Evolutionary conservation across 92 coral and sea anemone species (phyloP), one percentile per base, ranked within the genome.

Genomic region (Pocillopora grandis): DNA sequence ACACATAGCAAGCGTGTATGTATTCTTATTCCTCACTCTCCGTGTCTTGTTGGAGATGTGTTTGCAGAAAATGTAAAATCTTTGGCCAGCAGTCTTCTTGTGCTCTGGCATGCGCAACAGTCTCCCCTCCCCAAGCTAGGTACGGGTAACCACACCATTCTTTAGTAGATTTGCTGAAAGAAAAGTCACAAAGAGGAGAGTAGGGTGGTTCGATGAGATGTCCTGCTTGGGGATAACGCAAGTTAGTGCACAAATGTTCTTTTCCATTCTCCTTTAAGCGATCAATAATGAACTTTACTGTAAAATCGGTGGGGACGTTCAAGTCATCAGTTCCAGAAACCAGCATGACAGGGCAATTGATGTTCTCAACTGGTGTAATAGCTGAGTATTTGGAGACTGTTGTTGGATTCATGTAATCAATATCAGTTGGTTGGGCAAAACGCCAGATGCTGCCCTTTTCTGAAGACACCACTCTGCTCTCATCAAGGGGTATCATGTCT

Each of bases 191-290:
- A 10, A 5, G 91, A 2, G 93, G 93, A 21, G 76, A 57, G 76
- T 87, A 90, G 8, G 95, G 95, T 31, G 95, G 95, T 86, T 92
- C 93, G 31, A 92, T 90, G 33, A 92, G 82, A 67, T 92, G 95
- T 33, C 95, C 95, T 20, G 95, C 93, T 60, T 86, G 85, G 31
- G 87, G 88, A 80, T 92, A 92, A 71, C 86, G 76, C 66, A 89
- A 65, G 23, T 87, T 73, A 7, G 77, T 68, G 75, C 92, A 87
- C 62, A 85, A 84, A 15, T 78, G 64, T 64, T 61, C 95, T 64
- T 77, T 92, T 21, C 91, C 91, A 66, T 71, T 81, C 19, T 59
- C 77, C 59, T 84, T 71, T 86, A 90, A 69, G 18, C 95, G 85
- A 11, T 87, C 58, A 4, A 62, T 48, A 49, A 90, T 83, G 76